These are phyloP conservation scores for Cardiocondyla obscurior DNA, from an alignment of 1,140 invertebrate species.

Conservation along the genomic window DNA sequence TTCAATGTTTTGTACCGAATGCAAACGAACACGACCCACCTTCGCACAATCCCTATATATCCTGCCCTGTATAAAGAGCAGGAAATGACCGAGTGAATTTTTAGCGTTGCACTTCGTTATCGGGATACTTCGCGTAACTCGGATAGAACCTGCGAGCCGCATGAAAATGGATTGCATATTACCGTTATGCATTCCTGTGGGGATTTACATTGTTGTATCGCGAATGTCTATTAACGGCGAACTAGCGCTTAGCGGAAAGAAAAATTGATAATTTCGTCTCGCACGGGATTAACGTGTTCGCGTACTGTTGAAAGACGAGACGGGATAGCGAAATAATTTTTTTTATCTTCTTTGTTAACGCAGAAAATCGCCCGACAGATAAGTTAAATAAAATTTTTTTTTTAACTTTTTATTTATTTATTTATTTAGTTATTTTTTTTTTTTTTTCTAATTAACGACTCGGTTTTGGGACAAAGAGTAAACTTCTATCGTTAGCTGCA, in stretches of 20 bases:
- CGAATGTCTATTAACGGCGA: not conserved
- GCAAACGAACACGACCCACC: not conserved
- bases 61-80: not conserved
- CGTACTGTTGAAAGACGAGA: not conserved
- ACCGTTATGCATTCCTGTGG: not conserved
- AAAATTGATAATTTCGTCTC: not conserved
- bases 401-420: too few relatives aligned
- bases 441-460: slow-evolving; percentile 20
- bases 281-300: not conserved
- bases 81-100: not conserved
- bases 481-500: not conserved
- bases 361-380: not conserved
- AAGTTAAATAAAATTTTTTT: too few relatives aligned
- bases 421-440: too few relatives aligned
- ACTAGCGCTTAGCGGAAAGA: not conserved
- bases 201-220: not conserved
- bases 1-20: not conserved
- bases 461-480: not conserved
- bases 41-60: not conserved
- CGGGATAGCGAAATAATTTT: not conserved
- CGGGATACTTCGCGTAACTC: not conserved
- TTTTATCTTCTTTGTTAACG: not conserved
- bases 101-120: not conserved
- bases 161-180: not conserved
- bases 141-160: not conserved